A percentile compares a stretch with the other conserved stretches of the same genome.
Evolutionary conservation across 2,888 invertebrate genomes (phyloP).

Genomic region (Galeopsomyia nigrocyanea): DNA sequence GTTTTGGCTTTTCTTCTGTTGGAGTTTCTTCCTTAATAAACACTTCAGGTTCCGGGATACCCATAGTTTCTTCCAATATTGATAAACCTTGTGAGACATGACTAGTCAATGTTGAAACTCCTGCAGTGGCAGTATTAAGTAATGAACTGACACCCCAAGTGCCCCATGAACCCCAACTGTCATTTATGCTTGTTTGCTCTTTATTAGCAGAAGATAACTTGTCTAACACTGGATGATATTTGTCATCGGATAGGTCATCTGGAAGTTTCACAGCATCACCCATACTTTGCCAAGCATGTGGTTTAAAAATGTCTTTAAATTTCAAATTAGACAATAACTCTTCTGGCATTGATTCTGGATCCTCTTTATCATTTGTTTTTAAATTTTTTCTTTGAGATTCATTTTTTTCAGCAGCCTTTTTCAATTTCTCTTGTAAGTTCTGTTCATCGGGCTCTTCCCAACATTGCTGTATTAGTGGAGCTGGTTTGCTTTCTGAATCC

Average conservation of each 20-base stretch:
- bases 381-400: slow-evolving; percentile 19
- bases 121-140: slow-evolving; percentile 81
- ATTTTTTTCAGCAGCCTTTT: slow-evolving; percentile 33
- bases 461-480: slow-evolving; percentile 46
- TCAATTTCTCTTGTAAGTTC: slow-evolving; percentile 41
- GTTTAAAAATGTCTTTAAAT: slow-evolving; percentile 62
- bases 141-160: slow-evolving; percentile 84
- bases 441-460: slow-evolving; percentile 48
- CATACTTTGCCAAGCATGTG: slow-evolving; percentile 68
- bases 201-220: slow-evolving; percentile 62
- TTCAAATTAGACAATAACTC: slow-evolving; percentile 63
- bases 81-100: slow-evolving; percentile 87
- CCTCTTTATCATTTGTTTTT: slow-evolving; percentile 5
- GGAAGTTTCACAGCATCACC: slow-evolving; percentile 59
- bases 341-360: slow-evolving; percentile 52
- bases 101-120: slow-evolving; percentile 82
- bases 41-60: slow-evolving; percentile 86
- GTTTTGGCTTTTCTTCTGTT: slow-evolving; percentile 39
- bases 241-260: slow-evolving; percentile 63
- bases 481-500: slow-evolving; percentile 26
- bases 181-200: slow-evolving; percentile 48
- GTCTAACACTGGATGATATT: slow-evolving; percentile 58
- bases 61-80: slow-evolving; percentile 85
- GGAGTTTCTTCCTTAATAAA: slow-evolving; percentile 71
- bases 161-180: slow-evolving; percentile 75